These are phyloP conservation scores for Listrodromus nycthemerus DNA, from an alignment of 2,888 invertebrate genomes.

Conservation along the genomic window DNA sequence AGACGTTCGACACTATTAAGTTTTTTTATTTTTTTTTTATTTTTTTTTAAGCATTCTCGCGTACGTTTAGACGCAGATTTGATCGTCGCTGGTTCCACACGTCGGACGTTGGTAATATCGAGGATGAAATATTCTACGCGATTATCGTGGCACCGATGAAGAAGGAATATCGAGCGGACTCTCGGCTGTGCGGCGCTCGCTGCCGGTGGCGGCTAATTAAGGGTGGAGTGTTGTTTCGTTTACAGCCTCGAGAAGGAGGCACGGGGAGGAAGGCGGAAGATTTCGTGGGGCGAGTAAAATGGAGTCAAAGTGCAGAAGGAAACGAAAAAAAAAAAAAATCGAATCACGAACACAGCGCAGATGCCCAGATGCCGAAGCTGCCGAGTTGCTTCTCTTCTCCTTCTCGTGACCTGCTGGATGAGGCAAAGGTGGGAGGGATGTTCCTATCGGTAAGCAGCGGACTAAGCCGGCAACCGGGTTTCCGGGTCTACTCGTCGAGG, in stretches of 20 bases:
- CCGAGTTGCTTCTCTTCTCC: background rate
- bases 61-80: background rate
- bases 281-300: constrained; percentile 20
- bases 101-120: too few relatives aligned
- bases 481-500: background rate
- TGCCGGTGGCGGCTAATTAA: background rate
- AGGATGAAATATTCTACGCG: too few relatives aligned
- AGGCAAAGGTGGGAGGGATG: background rate
- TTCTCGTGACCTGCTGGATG: background rate
- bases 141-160: background rate
- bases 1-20: background rate
- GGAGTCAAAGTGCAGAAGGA: constrained; percentile 21
- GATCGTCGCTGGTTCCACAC: background rate
- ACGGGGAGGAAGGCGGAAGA: background rate
- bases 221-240: constrained; percentile 8
- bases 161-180: background rate
- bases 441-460: constrained; percentile 3
- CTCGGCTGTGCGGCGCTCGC: background rate
- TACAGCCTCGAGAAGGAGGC: constrained; percentile 3
- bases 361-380: background rate
- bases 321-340: constrained; percentile 16
- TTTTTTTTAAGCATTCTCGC: background rate
- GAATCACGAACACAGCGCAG: constrained; percentile 25
- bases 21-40: constrained; percentile 2
- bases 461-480: constrained; percentile 22